Base-by-base conservation (phyloP, 2,113 vertebrate species). In the Eclectus roratus region DNA sequence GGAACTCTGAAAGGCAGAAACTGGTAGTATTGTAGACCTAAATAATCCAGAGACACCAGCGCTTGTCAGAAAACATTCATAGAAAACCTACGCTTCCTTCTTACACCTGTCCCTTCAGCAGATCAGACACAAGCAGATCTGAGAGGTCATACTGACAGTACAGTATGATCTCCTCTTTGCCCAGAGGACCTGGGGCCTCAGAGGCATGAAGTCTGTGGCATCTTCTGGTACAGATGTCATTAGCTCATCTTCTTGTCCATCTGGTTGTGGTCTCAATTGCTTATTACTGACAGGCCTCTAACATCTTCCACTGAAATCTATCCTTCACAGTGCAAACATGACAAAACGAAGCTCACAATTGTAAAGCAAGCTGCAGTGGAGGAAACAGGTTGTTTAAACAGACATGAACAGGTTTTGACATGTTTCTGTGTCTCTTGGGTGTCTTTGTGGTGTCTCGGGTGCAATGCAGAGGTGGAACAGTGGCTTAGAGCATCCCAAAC, bases 51-150 rank as follows among this genome's bases (percentile, higher is more conserved):
- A 80, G 20, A 41, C 10, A 46, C 15, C 21, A 41, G 50, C 1
- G 0, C 0, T 5, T 44, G 20, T 8, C 43, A 78, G 55, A 81
- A 91, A 63, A 4, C 15, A 82, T 84, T 55, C 35, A 69, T 7
- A 80, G 74, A 89, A 89, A 88, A 74, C 28, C 10, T 5, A 1
- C 1, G 1, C 17, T 49, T 86, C 41, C 60, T 63, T 93, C 46
- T 70, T 49, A 39, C 6, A 52, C 9, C 43, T 68, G 50, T 12
- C 4, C 10, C 24, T 19, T 63, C 28, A 63, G 27, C 13, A 85
- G 24, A 29, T 20, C 0, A 0, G 31, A 18, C 35, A 53, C 8
- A 43, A n/a, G 6, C 18, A 66, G 29, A 72, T 43, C 74, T 68
- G n/a, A 35, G 43, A 47, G 21, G 33, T 60, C 17, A 15, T 33